Evolutionary conservation across 2,888 invertebrate species (phyloP), one percentile per base, ranked within the genome.

Genomic region (Lepetodrilus schrolli): DNA sequence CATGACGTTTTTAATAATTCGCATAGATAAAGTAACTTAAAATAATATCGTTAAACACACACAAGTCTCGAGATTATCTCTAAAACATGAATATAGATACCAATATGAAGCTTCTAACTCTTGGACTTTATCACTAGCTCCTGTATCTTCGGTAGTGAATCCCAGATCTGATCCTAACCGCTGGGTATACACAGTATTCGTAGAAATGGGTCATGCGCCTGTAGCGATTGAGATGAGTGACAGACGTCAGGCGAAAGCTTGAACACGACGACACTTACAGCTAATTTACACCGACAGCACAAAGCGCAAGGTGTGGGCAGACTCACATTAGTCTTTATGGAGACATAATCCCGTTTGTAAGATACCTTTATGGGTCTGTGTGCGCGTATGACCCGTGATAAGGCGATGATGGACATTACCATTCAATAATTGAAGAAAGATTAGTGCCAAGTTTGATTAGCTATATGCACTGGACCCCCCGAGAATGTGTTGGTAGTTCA

Each of bases 381-480:
- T 58, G 26, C 34, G 26, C 34, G 58, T 58, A n/a, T 30, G 30
- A 17, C 17, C 58, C 2, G 26, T 17, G 30, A 30, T 17, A 17
- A 4, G 43, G 7, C 17, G 17, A 13, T 43, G 43, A 43, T 58
- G 8, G 58, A 26, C 58, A 58, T 10, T 30, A n/a, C 17, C 34
- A 34, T 58, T 43, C 17, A 21, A 34, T 30, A 34, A 58, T 7
- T 13, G 58, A 58, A 10, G 58, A 17, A 30, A 58, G 58, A 58
- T 58, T 58, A 58, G 58, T 58, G 58, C 58, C 58, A 58, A 30
- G 34, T 58, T 7, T 58, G 58, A 30, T 58, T 58, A 34, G 26
- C 13, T 1, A 20, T 48, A 10, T n/a, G 30, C 34, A 13, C n/a
- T 2, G 26, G 7, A 23, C 58, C 58, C 51, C 58, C 30, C 34